Conservation (phyloP, 2,113 vertebrate species). For the Clarias magur region DNA sequence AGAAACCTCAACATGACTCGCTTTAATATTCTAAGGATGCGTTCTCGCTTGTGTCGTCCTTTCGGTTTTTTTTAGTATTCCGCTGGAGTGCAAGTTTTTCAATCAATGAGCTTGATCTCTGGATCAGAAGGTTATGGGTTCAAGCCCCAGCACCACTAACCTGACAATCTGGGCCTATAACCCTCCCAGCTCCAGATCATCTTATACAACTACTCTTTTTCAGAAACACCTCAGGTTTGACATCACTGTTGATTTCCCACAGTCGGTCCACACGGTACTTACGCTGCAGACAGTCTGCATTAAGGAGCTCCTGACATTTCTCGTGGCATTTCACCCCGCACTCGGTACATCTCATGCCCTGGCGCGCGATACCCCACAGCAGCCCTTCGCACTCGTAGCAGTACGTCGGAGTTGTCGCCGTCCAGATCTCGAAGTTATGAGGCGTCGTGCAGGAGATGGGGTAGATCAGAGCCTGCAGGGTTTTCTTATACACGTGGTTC, state of each 20-base stretch:
- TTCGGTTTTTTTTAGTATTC: neutral
- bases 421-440: conserved; percentile 97
- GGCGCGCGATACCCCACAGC: conserved; percentile 95
- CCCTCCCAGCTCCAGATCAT: neutral
- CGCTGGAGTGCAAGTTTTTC: neutral
- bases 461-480: conserved; percentile 97
- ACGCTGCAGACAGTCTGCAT: conserved; percentile 96
- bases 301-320: conserved; percentile 97
- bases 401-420: conserved; percentile 95
- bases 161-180: no score
- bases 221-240: neutral
- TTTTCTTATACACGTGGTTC: conserved; percentile 97
- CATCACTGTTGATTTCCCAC: neutral
- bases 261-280: conserved; percentile 62
- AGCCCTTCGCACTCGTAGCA: conserved; percentile 98
- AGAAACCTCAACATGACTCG: neutral
- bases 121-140: no score
- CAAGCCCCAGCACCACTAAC: no score
- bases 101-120: neutral
- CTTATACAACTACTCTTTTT: neutral
- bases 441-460: conserved; percentile 98
- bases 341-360: conserved; percentile 95
- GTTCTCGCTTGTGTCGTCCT: neutral
- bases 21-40: neutral
- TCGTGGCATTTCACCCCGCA: conserved; percentile 98